phyloP scores from a whole-genome alignment of 2,113 vertebrate genomes.

The Macaca fascicularis region DNA sequence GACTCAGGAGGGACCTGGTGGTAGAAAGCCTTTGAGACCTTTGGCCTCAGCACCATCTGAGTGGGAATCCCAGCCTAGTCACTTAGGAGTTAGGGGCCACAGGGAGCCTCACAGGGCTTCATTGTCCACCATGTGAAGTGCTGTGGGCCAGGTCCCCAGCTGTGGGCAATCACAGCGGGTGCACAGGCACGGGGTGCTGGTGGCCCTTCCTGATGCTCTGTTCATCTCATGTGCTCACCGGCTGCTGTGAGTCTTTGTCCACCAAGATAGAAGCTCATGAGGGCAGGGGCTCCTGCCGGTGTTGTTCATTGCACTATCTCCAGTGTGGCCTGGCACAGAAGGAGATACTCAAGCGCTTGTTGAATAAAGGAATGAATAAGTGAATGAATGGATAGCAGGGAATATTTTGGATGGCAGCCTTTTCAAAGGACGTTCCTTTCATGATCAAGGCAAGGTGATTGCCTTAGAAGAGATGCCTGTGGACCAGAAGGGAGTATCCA shows the following conservation, averaged over 20 bases:
- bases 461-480: background rate
- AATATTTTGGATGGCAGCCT: background rate
- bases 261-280: background rate
- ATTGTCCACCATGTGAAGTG: background rate
- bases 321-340: background rate
- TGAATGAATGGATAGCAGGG: background rate
- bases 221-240: fast-evolving
- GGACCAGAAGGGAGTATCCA: fast-evolving
- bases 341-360: background rate
- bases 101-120: fast-evolving
- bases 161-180: too few species aligned
- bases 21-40: background rate
- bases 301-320: background rate
- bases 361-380: background rate
- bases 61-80: background rate
- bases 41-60: background rate
- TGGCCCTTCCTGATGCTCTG: background rate
- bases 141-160: background rate
- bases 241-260: too few species aligned
- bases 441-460: fast-evolving
- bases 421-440: background rate
- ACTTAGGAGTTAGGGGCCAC: fast-evolving
- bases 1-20: background rate
- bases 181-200: fast-evolving
- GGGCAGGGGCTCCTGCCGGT: fast-evolving